These are phyloP conservation scores for Acinonyx jubatus DNA, from an alignment of 2,113 vertebrate species.

Conservation along the genomic window DNA sequence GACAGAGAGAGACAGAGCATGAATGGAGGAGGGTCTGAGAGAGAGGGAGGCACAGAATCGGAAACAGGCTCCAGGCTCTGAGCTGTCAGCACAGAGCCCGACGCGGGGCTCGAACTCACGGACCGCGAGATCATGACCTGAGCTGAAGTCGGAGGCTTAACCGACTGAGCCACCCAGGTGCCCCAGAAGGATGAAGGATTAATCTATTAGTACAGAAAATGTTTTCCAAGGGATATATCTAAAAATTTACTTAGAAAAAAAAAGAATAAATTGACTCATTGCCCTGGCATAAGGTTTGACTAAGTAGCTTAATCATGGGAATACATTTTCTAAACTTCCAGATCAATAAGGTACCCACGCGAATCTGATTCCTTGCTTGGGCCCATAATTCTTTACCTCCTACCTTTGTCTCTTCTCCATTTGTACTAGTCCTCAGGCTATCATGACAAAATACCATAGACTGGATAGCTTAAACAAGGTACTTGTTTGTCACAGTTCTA, in stretches of 20 bases:
- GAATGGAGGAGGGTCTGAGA: no score
- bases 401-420: background rate
- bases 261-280: background rate
- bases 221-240: background rate
- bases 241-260: background rate
- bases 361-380: background rate
- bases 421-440: background rate
- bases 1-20: no score
- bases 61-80: no score
- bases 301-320: background rate
- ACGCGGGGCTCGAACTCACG: no score
- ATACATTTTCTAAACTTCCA: background rate
- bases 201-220: background rate
- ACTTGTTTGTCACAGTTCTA: background rate
- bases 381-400: background rate
- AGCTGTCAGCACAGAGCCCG: no score
- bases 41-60: no score
- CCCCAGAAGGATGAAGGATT: background rate
- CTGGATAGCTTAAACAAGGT: background rate
- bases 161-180: no score
- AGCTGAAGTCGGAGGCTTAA: no score
- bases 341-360: background rate
- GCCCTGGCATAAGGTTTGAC: background rate
- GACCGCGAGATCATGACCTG: no score
- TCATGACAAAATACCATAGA: background rate